Conservation (phyloP, 2,113 vertebrate species). For the Zootoca vivipara region DNA sequence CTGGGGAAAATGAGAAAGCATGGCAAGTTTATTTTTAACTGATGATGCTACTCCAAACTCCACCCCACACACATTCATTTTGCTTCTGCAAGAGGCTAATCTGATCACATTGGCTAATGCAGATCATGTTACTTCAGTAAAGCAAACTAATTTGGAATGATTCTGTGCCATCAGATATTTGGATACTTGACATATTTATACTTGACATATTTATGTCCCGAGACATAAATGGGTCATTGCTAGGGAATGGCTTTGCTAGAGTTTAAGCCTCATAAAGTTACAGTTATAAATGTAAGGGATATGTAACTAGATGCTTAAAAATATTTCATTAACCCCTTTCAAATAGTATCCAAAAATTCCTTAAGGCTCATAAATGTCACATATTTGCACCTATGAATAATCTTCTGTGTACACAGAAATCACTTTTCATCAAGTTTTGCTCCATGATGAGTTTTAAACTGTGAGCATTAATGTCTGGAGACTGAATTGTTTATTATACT, state of each 20-base stretch:
- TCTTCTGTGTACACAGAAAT: not conserved
- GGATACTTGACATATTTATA: not conserved
- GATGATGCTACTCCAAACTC: not conserved
- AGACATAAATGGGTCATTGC: not conserved
- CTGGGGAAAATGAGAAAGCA: too few species aligned
- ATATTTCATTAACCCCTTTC: not conserved
- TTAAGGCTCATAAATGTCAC: not conserved
- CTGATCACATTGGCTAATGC: not conserved
- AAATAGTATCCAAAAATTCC: not conserved
- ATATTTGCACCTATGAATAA: slow-evolving; percentile 5
- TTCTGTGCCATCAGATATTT: not conserved
- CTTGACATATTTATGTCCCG: not conserved
- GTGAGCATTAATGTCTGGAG: slow-evolving; percentile 39
- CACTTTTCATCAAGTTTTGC: slow-evolving; percentile 17
- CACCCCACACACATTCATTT: not conserved
- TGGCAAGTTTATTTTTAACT: too few species aligned
- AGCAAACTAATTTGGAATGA: not conserved
- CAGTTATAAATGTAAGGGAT: not conserved
- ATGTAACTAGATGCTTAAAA: not conserved
- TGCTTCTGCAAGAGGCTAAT: not conserved
- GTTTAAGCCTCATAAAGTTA: not conserved
- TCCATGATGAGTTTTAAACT: slow-evolving; percentile 26
- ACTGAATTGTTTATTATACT: slow-evolving; percentile 42
- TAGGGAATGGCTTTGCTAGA: not conserved
- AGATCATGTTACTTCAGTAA: not conserved